Conservation (phyloP, 2,113 vertebrate species). For the Tympanuchus pallidicinctus region DNA sequence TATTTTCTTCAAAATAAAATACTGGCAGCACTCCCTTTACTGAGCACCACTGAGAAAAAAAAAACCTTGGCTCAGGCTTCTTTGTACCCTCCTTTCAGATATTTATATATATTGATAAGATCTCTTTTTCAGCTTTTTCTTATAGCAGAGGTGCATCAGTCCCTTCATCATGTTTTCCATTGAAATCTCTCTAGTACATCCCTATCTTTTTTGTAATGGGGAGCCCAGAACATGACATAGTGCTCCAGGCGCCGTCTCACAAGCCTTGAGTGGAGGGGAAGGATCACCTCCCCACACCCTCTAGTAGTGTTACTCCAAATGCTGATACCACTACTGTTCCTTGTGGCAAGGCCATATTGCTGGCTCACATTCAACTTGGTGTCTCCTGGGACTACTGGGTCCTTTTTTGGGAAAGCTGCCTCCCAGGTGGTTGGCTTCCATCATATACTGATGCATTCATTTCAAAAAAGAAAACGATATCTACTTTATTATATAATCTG, state of each 20-base stretch:
- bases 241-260: background rate
- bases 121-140: background rate
- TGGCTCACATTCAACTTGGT: background rate
- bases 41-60: background rate
- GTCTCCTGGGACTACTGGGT: background rate
- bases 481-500: background rate
- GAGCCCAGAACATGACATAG: background rate
- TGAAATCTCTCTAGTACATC: background rate
- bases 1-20: background rate
- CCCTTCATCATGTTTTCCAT: background rate
- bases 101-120: background rate
- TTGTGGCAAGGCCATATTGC: accelerated
- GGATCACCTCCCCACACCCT: background rate
- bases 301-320: background rate
- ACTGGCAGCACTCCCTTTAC: background rate
- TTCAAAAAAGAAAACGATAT: background rate
- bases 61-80: background rate
- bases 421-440: background rate
- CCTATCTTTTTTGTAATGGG: background rate
- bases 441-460: background rate
- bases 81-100: background rate
- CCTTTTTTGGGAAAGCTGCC: background rate
- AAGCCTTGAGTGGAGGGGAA: background rate
- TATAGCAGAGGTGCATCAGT: background rate
- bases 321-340: background rate